Base-by-base conservation (phyloP, 30 jellyfish, hydroid and myxozoan genomes). In the Sanderia malayensis region DNA sequence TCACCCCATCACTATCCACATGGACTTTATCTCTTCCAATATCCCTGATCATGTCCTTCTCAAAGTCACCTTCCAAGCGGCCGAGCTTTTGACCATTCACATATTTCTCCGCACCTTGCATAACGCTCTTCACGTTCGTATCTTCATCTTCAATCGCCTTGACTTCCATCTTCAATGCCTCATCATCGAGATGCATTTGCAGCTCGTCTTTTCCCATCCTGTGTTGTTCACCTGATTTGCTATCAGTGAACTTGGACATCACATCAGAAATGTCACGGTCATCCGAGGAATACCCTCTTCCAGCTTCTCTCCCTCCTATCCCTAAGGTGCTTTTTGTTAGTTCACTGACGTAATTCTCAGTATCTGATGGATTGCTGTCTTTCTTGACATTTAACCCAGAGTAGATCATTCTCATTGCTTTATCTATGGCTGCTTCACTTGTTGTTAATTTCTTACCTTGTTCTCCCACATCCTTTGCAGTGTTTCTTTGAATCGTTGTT, bases 141-240 rank as follows among this genome's bases (percentile, higher is more conserved):
- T 85, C 95, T 55, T 85, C 95, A 23, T 85, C 95, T 41, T 85
- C 89, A 28, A 85, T 74, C 55, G 95, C 87, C 57, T 74, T 69
- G 25, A 85, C 86, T 41, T 85, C 76, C 82, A 81, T 85, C 55
- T 74, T 65, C 76, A 85, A 61, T 6, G 95, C 87, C 61, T 85
- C 95, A 27, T 85, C 85, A 19, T 85, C 95, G 0, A 85, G 64
- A 31, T 85, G 90, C 78, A 85, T 60, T 65, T 74, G 83, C 31
- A 85, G 49, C 45, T 76, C 90, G 45, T 74, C 95, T 15, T 75
- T 46, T 9, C 80, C 89, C 89, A 78, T 78, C 19, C 82, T 73
- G 32, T 78, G 89, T 0, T 47, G 28, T 10, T 49, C 46, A 9
- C 66, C 76, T 4, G 69, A 44, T 32, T 67, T 78, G 21, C 53